Evolutionary conservation across 2,113 vertebrate species (phyloP), one percentile per base, ranked within the genome.

Genomic region (Apteryx mantelli): DNA sequence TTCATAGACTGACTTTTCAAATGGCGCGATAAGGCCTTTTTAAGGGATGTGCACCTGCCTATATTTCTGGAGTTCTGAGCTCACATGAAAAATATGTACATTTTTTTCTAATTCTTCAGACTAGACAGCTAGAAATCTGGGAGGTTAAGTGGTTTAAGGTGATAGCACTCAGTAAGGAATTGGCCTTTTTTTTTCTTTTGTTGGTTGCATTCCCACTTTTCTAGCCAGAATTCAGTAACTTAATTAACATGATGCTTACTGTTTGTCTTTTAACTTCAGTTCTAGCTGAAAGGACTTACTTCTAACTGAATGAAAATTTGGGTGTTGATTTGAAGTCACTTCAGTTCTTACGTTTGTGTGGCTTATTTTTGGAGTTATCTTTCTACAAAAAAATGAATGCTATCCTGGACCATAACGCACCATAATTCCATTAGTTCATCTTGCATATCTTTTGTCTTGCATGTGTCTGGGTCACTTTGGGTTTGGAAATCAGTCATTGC

Each of bases 391-490:
- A 81, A 71, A 18, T 64, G 4, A 50, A 65, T 40, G 42, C 0
- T 1, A 13, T 52, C 4, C 6, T 25, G 7, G 18, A 40, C 14
- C 2, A 1, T 24, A 66, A 22, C 25, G 4, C 5, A 70, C 11
- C 3, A 1, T 75, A n/a, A 61, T 46, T 8, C n/a, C 21, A 18
- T 77, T 82, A 50, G 32, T 50, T 88, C 38, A 44, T 17, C 30
- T 30, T 30, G 26, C 8, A 58, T 30, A 10, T 61, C 12, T 69
- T 11, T 21, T 25, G 50, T 26, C n/a, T 80, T 65, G 16, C 9
- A 10, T 3, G 1, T 30, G 65, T 8, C 3, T 30, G 18, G 7
- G 2, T 79, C 25, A 18, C 18, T 32, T 82, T 19, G 0, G 4
- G 6, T 89, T 92, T 82, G 50, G 12, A 52, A 44, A 36, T 38